A percentile compares a stretch with the other conserved stretches of the same genome.
Conservation (phyloP, 2,797 vertebrate genomes). For the Sebastes baramenuke region DNA sequence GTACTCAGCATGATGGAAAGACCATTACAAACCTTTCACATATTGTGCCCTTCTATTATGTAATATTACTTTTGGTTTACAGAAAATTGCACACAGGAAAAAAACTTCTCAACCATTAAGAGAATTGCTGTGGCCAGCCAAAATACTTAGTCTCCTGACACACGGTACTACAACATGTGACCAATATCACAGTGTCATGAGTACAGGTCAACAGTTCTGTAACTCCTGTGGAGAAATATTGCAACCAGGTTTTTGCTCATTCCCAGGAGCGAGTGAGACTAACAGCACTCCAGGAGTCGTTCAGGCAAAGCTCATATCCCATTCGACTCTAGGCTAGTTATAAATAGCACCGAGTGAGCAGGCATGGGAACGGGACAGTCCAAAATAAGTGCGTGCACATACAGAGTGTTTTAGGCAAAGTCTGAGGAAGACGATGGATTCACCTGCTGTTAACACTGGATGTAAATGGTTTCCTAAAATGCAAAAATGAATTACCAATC, state of each 20-base stretch:
- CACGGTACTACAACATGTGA: background rate
- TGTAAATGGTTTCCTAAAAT: background rate
- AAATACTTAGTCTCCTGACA: background rate
- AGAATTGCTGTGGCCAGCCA: background rate
- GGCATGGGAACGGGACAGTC: slow-evolving; percentile 69
- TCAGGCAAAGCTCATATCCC: slow-evolving; percentile 77
- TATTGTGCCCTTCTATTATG: slow-evolving; percentile 4
- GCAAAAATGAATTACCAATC: background rate
- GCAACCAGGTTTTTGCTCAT: slow-evolving; percentile 42
- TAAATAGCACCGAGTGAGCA: slow-evolving; percentile 77
- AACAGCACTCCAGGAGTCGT: slow-evolving; percentile 69
- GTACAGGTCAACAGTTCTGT: slow-evolving; percentile 47
- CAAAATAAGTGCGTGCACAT: slow-evolving; percentile 61
- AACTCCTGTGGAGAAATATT: slow-evolving; percentile 37
- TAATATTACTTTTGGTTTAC: slow-evolving; percentile 15
- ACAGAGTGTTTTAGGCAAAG: slow-evolving; percentile 37
- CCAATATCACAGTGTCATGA: background rate
- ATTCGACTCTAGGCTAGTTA: slow-evolving; percentile 67
- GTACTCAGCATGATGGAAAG: background rate
- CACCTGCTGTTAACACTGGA: slow-evolving; percentile 12
- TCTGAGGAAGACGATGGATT: slow-evolving; percentile 13
- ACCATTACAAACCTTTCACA: background rate
- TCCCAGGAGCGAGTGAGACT: slow-evolving; percentile 52
- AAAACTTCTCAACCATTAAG: background rate
- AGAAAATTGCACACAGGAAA: background rate